phyloP scores from a whole-genome alignment of 2,113 vertebrate genomes.

The Scytalopus superciliaris region DNA sequence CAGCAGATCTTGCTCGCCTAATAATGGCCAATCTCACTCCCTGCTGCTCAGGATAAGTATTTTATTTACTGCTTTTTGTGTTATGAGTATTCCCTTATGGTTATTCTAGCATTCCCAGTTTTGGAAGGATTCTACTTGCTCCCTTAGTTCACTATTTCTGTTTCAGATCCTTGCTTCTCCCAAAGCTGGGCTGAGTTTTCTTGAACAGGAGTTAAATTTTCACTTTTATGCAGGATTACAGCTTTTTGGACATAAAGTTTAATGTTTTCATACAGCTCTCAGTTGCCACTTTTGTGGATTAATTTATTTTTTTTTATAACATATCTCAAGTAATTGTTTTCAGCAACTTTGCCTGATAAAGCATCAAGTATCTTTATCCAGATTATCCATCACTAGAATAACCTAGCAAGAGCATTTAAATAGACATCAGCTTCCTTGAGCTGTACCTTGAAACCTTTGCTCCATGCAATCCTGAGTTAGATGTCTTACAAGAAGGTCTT shows the following conservation, averaged over 20 bases:
- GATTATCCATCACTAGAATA: not conserved
- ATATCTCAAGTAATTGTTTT: not conserved
- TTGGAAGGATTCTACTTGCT: not conserved
- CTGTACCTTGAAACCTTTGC: not conserved
- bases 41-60: not conserved
- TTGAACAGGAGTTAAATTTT: not conserved
- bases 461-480: rapidly evolving
- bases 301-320: not conserved
- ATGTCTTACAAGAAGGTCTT: not conserved
- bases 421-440: not conserved
- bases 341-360: not conserved
- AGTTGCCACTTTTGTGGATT: not conserved
- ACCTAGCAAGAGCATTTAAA: not conserved
- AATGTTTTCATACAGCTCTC: not conserved
- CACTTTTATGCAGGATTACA: not conserved
- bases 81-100: not conserved
- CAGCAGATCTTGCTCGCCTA: not conserved
- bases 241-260: not conserved
- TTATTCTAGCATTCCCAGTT: not conserved
- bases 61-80: not conserved
- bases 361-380: not conserved
- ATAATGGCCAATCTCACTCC: not conserved
- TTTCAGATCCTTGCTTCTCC: not conserved
- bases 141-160: not conserved
- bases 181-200: not conserved